Percentiles rank a stretch among this genome's conserved stretches.
Conservation (phyloP, 2,113 vertebrate genomes). For the Chelonoidis abingdonii region DNA sequence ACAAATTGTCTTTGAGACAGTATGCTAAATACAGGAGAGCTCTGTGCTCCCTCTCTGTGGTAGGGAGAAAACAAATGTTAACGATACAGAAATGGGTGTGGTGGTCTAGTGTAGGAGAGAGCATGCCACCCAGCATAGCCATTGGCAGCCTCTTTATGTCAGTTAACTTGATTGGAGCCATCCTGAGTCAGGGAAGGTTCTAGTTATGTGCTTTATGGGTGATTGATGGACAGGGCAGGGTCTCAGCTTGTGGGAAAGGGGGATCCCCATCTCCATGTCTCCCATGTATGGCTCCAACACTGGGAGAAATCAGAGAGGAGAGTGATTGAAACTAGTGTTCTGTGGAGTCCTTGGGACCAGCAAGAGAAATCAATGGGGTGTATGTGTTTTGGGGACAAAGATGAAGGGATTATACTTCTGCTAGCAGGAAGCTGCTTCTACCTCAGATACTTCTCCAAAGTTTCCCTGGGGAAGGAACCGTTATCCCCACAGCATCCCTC, state of each 20-base stretch:
- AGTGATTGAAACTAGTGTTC: not conserved
- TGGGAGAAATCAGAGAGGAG: not conserved
- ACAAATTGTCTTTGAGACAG: not conserved
- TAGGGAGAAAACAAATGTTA: rapidly evolving
- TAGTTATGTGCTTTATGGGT: not conserved
- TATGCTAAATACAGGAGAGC: rapidly evolving
- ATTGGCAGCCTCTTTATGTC: not conserved
- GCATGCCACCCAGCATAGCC: slow-evolving; percentile 36
- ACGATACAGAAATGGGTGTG: rapidly evolving
- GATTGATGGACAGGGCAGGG: not conserved
- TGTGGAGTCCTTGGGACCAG: not conserved
- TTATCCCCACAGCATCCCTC: not conserved
- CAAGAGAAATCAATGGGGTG: not conserved
- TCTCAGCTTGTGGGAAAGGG: not conserved
- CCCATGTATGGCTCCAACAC: not conserved
- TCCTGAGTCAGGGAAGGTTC: not conserved
- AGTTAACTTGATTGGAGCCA: rapidly evolving
- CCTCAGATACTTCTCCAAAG: not conserved
- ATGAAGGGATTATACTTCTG: not conserved
- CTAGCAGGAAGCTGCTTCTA: not conserved
- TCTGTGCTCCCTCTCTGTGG: rapidly evolving
- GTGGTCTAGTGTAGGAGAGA: not conserved
- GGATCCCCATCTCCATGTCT: not conserved
- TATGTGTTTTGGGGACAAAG: not conserved
- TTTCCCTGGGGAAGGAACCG: not conserved